Percentiles rank a stretch among this genome's conserved stretches.
These are phyloP conservation scores for Pogoniulus pusillus DNA, from an alignment of 2,797 vertebrate genomes.

Conservation along the genomic window DNA sequence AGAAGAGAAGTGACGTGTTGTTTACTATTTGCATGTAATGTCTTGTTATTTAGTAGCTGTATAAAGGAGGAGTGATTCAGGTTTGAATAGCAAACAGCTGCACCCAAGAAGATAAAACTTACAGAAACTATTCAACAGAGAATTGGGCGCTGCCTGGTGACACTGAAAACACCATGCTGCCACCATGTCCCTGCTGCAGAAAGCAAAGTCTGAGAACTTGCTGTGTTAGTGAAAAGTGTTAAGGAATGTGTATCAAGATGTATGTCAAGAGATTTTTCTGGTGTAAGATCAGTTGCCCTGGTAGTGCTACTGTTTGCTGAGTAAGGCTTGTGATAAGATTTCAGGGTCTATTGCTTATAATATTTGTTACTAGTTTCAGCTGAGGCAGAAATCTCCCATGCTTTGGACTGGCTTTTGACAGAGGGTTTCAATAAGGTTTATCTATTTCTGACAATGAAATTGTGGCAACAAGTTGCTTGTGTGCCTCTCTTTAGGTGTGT, in stretches of 20 bases:
- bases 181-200: neutral
- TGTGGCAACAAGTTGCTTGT: neutral
- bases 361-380: neutral
- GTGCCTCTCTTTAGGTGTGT: neutral
- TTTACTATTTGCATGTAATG: neutral
- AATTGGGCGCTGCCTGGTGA: neutral
- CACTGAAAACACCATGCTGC: neutral
- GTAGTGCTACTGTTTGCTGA: neutral
- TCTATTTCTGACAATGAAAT: neutral
- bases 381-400: neutral
- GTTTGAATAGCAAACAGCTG: neutral
- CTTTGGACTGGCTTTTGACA: neutral
- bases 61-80: neutral
- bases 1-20: neutral
- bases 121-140: neutral
- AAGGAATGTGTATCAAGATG: neutral
- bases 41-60: neutral
- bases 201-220: neutral
- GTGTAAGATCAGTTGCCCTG: neutral
- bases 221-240: neutral
- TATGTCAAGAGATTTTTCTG: neutral
- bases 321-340: neutral
- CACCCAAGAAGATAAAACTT: neutral
- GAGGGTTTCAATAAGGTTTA: neutral
- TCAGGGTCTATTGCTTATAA: neutral